Conservation (phyloP, 2,797 vertebrate genomes). For the Crax fasciolata region DNA sequence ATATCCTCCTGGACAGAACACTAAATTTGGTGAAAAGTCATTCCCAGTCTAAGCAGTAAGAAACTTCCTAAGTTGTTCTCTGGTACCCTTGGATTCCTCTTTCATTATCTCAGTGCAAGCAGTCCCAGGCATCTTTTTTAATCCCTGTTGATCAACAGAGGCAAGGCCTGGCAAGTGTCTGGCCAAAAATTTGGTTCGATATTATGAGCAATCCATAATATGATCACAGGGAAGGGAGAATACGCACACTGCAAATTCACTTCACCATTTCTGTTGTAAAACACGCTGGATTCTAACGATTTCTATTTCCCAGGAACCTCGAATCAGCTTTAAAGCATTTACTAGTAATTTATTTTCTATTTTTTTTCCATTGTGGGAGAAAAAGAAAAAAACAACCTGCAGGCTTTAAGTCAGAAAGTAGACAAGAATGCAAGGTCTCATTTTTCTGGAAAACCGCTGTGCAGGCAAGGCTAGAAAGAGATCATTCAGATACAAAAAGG, state of each 20-base stretch:
- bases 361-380: neutral
- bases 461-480: conserved; percentile 18
- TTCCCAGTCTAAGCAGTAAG: conserved; percentile 5
- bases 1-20: conserved; percentile 57
- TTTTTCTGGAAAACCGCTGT: conserved; percentile 37
- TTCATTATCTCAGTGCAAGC: conserved; percentile 27
- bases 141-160: conserved; percentile 58
- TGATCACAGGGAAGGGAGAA: neutral
- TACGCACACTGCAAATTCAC: neutral
- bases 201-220: conserved; percentile 46
- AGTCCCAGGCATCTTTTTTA: conserved; percentile 40
- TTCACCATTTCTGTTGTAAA: conserved; percentile 59
- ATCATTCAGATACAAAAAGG: neutral
- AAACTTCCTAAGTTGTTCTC: conserved; percentile 57
- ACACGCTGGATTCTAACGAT: conserved; percentile 52
- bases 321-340: conserved; percentile 46
- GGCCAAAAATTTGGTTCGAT: conserved; percentile 42
- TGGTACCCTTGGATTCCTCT: neutral
- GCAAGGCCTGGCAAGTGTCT: neutral
- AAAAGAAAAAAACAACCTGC: neutral
- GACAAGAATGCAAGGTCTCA: neutral
- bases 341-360: neutral
- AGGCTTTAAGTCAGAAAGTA: neutral
- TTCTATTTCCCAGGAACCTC: conserved; percentile 35
- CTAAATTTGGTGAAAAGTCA: conserved; percentile 48